Evolutionary conservation across 2,888 invertebrate genomes (phyloP).

Genomic region (Caenorhabditis afra): DNA sequence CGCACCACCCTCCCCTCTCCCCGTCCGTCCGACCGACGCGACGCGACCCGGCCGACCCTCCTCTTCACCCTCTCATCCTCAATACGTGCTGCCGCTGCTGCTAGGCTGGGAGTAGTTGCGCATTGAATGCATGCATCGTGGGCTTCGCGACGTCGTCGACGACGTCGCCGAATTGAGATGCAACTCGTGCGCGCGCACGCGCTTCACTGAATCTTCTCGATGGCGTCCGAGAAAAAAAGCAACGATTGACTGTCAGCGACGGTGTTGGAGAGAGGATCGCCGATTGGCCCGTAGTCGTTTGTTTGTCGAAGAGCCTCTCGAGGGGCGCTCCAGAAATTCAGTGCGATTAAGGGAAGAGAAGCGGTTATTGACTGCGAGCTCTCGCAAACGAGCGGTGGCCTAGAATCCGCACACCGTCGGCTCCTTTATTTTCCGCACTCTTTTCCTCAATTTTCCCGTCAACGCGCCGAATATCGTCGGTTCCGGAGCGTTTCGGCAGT

Average conservation of each 20-base stretch:
- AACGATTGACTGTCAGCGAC: too few relatives aligned
- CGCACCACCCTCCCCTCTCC: conserved; percentile 14
- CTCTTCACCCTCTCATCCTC: conserved; percentile 40
- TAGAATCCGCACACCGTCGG: neutral
- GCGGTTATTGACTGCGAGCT: too few relatives aligned
- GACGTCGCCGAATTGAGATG: conserved; percentile 26
- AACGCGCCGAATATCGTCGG: neutral
- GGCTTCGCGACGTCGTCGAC: conserved; percentile 21
- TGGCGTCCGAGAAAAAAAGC: too few relatives aligned
- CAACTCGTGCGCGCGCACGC: conserved; percentile 26
- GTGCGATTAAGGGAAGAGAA: neutral
- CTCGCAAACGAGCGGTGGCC: neutral
- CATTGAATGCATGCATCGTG: conserved; percentile 10
- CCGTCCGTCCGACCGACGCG: conserved; percentile 27
- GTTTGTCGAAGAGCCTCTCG: conserved; percentile 3
- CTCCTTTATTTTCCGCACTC: neutral
- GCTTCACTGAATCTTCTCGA: conserved; percentile 18
- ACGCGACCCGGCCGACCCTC: conserved; percentile 25
- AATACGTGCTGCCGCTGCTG: conserved; percentile 36
- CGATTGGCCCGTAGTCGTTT: neutral
- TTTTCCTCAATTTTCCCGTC: neutral
- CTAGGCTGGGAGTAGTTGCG: conserved; percentile 22
- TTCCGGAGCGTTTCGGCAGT: neutral
- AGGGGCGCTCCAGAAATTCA: neutral
- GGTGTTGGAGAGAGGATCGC: too few relatives aligned